These are phyloP conservation scores for Xestoiulus laeticollis DNA, from an alignment of 2,888 invertebrate genomes.

Conservation along the genomic window DNA sequence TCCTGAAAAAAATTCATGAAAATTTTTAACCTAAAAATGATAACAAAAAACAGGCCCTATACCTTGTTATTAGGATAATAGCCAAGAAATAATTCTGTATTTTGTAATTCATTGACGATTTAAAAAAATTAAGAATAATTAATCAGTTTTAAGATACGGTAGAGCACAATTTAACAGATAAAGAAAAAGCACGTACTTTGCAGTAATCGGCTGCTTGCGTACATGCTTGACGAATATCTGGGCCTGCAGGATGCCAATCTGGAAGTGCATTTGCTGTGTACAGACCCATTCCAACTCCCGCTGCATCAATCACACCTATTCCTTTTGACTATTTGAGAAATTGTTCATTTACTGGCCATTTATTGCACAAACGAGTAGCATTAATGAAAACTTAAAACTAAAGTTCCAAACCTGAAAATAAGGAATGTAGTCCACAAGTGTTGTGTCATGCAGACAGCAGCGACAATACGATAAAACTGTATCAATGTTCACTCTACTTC, in stretches of 20 bases:
- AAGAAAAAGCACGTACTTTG: slow-evolving; percentile 53
- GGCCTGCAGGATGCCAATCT: slow-evolving; percentile 81
- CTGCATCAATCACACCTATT: slow-evolving; percentile 84
- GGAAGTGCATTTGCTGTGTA: slow-evolving; percentile 78
- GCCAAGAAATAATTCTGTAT: background rate
- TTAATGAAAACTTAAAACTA: no score
- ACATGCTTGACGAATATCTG: slow-evolving; percentile 72
- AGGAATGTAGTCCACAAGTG: slow-evolving; percentile 76
- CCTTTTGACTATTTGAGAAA: slow-evolving; percentile 63
- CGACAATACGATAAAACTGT: slow-evolving; percentile 81
- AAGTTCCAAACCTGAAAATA: slow-evolving; percentile 74
- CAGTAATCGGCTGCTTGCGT: slow-evolving; percentile 68
- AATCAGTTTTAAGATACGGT: no score
- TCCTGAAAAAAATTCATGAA: slow-evolving; percentile 13
- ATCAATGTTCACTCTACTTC: slow-evolving; percentile 72
- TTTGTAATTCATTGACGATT: no score
- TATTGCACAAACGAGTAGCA: background rate
- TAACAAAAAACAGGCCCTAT: no score
- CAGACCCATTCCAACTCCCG: slow-evolving; percentile 83
- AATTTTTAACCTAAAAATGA: no score
- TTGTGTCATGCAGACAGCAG: slow-evolving; percentile 80
- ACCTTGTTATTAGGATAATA: no score
- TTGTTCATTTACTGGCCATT: background rate
- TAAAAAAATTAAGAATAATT: no score
- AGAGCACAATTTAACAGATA: no score